Evolutionary conservation across 2,888 invertebrate genomes (phyloP), one percentile per base, ranked within the genome.

Genomic region (Hecatera dysodea): DNA sequence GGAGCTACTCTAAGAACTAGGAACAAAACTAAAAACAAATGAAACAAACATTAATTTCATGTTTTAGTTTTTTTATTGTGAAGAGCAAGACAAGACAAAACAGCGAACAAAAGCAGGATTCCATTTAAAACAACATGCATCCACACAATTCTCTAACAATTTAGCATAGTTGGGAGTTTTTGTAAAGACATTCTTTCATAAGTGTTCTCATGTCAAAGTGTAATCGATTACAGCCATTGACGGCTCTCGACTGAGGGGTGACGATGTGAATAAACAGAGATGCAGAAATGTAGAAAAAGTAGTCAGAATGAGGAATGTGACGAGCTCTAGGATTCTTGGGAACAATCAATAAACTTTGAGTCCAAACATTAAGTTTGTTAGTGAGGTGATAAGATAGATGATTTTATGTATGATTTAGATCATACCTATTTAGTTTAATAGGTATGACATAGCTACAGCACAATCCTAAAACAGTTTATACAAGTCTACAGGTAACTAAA

Each of bases 161-260:
- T 57, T 24, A 19, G 39, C 24, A 22, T 8, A 11, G 44, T 29
- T 59, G 12, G 11, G 6, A 4, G 39, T 39, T 39, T 36, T 39
- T 42, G 12, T 42, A 29, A 15, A 46, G 12, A 27, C 39, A 33
- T 65, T 42, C 42, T n/a, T 44, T 33, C 22, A 48, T 15, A 44
- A 46, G 33, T 52, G 44, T 60, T 80, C 59, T 56, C 65, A 22
- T 57, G 39, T 27, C 8, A 17, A n/a, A 24, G 36, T 48, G 69
- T 33, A 42, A 76, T 76, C 76, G 36, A 81, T 81, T 68, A 81
- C 19, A 44, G 44, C 11, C 36, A 53, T 12, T 76, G 77, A 68
- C 76, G 81, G 70, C 62, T 77, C 61, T 36, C 57, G 5, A 53
- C 19, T n/a, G 52, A 68, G 57, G 77, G 69, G 76, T 81, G 67